Percentiles rank a stretch among this genome's conserved stretches.
Conservation (phyloP, 2,113 vertebrate species). For the Thamnophis sirtalis region DNA sequence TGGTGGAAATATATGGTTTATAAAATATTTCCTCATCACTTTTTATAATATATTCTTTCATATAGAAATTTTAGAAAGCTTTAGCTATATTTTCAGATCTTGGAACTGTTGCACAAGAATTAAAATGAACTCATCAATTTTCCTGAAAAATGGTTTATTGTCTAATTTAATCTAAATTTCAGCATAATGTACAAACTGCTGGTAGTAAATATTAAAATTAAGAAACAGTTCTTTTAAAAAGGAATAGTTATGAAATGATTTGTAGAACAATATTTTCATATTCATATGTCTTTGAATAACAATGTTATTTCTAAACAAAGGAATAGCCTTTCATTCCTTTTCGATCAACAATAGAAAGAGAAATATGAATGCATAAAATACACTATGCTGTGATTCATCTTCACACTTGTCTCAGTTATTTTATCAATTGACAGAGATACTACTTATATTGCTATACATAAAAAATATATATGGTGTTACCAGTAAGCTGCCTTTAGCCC, state of each 20-base stretch:
- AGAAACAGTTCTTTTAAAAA: constrained; percentile 13
- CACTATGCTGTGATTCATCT: neutral
- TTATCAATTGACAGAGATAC: neutral
- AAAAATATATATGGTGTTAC: neutral
- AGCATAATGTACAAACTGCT: neutral
- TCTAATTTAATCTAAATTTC: constrained; percentile 18
- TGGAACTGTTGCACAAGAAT: constrained; percentile 11
- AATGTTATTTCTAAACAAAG: neutral
- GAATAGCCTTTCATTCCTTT: neutral
- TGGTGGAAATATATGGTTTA: neutral
- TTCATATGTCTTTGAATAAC: neutral
- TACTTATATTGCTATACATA: neutral
- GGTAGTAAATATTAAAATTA: neutral
- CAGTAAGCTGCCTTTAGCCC: neutral
- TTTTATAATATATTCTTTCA: neutral
- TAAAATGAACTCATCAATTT: constrained; percentile 19
- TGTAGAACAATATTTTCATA: neutral
- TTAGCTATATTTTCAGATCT: constrained; percentile 27
- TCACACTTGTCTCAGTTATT: neutral
- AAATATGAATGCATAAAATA: neutral
- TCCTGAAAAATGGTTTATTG: constrained; percentile 4
- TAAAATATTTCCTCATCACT: constrained; percentile 23
- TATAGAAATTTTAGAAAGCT: constrained; percentile 17
- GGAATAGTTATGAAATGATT: neutral
- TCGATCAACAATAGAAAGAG: neutral